Conservation (phyloP, 2,888 invertebrate genomes). For the Hyposoter didymator region DNA sequence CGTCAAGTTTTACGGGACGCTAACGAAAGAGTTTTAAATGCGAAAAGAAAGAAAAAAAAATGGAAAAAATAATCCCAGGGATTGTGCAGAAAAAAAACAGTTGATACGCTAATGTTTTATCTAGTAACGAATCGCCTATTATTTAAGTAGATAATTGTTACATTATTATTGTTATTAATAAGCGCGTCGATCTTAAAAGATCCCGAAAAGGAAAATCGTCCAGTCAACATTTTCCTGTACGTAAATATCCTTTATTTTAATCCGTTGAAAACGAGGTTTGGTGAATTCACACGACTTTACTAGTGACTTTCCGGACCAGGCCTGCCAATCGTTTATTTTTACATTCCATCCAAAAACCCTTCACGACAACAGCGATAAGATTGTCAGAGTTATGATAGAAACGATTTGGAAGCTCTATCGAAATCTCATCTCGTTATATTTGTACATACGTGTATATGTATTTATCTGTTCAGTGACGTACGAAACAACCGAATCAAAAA, state of each 20-base stretch:
- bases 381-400: slow-evolving; percentile 18
- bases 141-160: slow-evolving; percentile 60
- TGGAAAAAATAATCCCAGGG: slow-evolving; percentile 9
- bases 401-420: neutral
- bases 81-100: slow-evolving; percentile 24
- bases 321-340: slow-evolving; percentile 70
- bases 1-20: slow-evolving; percentile 35
- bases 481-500: slow-evolving; percentile 12
- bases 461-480: neutral
- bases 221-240: slow-evolving; percentile 17
- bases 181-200: slow-evolving; percentile 41
- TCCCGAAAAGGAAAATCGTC: slow-evolving; percentile 12
- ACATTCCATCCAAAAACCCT: slow-evolving; percentile 82
- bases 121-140: slow-evolving; percentile 39
- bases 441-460: slow-evolving; percentile 8
- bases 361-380: slow-evolving; percentile 54
- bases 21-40: slow-evolving; percentile 4
- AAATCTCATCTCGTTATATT: slow-evolving; percentile 5
- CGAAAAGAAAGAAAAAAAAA: slow-evolving; percentile 43
- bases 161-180: slow-evolving; percentile 30
- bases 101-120: slow-evolving; percentile 36
- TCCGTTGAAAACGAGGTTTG: slow-evolving; percentile 15
- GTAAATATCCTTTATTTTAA: slow-evolving; percentile 31
- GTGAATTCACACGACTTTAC: slow-evolving; percentile 35
- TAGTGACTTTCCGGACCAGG: slow-evolving; percentile 56